Evolutionary conservation across 2,888 invertebrate genomes (phyloP), one percentile per base, ranked within the genome.

Genomic region (Unio pictorum): DNA sequence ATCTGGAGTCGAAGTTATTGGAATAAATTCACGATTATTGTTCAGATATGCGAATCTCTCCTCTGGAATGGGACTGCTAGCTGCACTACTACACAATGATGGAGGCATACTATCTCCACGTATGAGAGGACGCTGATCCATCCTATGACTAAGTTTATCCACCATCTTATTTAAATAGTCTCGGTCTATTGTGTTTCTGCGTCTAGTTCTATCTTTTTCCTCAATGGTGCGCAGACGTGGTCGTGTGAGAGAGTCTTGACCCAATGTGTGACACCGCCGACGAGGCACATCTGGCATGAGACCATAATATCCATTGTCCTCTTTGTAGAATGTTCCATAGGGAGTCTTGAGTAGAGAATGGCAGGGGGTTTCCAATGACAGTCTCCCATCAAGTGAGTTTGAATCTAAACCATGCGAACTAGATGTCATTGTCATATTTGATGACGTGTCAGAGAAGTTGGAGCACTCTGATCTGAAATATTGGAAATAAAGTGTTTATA

Each of bases 81-180:
- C 81, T 0, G 82, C 80, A 62, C 83, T 84, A 68, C 79, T 85
- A 64, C 81, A 81, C 5, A 85, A 79, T 11, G 86, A 86, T 8
- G 84, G 80, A 4, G 86, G 85, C 76, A 84, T 81, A 60, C 83
- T 84, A 63, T 85, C 84, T 20, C 83, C 84, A 54, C 79, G 76
- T 62, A 78, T 75, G 8, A 78, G 76, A 15, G 79, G 75, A 23
- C 83, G 72, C 58, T 84, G 81, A 65, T 86, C 86, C 34, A 85
- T 74, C 26, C 80, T 72, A 59, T 86, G 84, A 73, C 81, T 82
- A 56, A 85, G 67, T 58, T 81, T 81, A 66, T 80, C 79, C 20
- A 84, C 83, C 82, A 85, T 81, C 68, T 85, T 86, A 60, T 82
- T 81, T 30, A 86, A 81, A 73, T 86, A 86, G 64, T 86, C 86